Base-by-base conservation (phyloP, 1,140 invertebrate species). In the Parasteatoda tepidariorum region DNA sequence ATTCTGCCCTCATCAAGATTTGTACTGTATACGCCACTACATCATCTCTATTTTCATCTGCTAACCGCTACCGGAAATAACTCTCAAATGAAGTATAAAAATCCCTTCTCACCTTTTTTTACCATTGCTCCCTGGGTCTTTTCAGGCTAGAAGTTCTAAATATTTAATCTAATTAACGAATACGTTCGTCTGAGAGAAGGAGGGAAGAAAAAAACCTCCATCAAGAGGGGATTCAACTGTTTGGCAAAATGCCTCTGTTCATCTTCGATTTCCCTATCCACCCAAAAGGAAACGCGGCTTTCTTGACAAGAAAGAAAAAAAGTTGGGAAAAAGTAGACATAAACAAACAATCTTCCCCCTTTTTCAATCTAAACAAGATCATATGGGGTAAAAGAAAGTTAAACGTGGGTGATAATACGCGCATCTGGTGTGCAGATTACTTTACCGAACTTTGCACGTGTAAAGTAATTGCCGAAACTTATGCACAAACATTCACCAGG, bases 401-500 rank as follows among this genome's bases (percentile, higher is more conserved):
- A 59, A 9, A 24, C 57, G 38, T 48, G 38, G 38, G 38, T 30
- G 5, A 31, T 64, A 30, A 26, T 31, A 11, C 30, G 11, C 59
- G 57, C 74, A 78, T 78, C 55, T 78, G 74, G 74, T 66, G 28
- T 38, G 33, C 74, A 78, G 74, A 78, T 78, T 66, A 78, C 34
- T 22, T 48, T 73, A 9, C 18, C 38, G 38, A 73, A 73, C 31
- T 30, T 41, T 59, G 62, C 74, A 78, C 74, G 74, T 78, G 74
- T 78, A 61, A 54, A 31, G 62, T 66, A 66, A 78, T 78, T 66
- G 61, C 61, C 61, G 59, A 78, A 78, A 78, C 74, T 78, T 78
- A 78, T 78, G 74, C 74, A 38, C 62, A 66, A 78, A 78, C 74
- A 78, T 38, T 66, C 38, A 26, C 33, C 57, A 28, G 55, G 55